These are phyloP conservation scores for Oreamnos americanus DNA, from an alignment of 2,113 vertebrate genomes.

Conservation along the genomic window DNA sequence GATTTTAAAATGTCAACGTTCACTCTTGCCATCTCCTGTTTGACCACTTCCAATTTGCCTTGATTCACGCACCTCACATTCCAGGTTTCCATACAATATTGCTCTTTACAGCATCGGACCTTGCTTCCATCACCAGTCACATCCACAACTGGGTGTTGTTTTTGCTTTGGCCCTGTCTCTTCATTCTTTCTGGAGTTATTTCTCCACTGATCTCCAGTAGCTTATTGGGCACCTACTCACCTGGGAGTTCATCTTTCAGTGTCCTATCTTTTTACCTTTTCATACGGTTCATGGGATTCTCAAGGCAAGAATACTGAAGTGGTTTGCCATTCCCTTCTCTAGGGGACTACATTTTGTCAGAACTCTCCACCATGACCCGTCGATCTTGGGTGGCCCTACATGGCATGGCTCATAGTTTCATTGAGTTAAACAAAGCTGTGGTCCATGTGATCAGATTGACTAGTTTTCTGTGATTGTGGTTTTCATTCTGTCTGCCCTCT, in stretches of 20 bases:
- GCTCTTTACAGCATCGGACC: fast-evolving
- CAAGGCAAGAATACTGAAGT: neutral
- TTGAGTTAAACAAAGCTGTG: neutral
- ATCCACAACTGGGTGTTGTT: neutral
- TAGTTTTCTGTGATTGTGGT: neutral
- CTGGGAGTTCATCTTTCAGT: neutral
- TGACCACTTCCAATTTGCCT: neutral
- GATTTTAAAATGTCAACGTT: neutral
- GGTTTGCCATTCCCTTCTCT: neutral
- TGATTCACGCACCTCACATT: neutral
- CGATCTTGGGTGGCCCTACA: neutral
- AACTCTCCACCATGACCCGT: neutral
- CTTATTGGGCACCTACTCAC: neutral
- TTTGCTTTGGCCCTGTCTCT: neutral
- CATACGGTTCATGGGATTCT: neutral
- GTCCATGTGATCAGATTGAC: neutral
- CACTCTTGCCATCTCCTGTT: neutral
- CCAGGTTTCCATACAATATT: neutral
- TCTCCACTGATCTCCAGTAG: neutral
- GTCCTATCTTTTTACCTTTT: neutral
- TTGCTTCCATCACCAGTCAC: neutral
- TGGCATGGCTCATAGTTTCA: neutral
- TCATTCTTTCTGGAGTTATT: neutral
- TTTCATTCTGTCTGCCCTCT: neutral
- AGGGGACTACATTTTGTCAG: neutral